Base-by-base conservation (phyloP, 2,113 vertebrate genomes). In the Sinocyclocheilus rhinocerous region DNA sequence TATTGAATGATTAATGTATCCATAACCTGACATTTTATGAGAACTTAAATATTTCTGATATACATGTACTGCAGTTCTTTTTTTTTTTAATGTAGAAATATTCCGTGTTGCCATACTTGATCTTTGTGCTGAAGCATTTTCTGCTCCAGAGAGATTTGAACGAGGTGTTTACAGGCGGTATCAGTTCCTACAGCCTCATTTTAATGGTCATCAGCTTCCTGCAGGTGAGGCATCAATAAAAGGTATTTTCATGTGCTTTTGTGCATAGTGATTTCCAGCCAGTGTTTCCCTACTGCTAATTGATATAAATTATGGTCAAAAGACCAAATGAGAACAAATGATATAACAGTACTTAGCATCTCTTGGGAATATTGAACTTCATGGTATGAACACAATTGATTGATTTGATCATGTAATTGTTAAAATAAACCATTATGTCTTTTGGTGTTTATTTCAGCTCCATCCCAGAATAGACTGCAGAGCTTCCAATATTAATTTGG, bases 381-480 rank as follows among this genome's bases (percentile, higher is more conserved):
- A 59, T 78, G 50, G 55, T 33, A 36, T 59, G 10, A 39, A 13
- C 29, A 78, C 26, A 78, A 29, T n/a, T 9, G 0, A 52, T 55
- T 52, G 15, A 33, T 77, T 77, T 52, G 15, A 33, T 33, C 24
- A 52, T 52, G 18, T 52, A 50, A 76, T 24, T 52, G 8, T 18
- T 39, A 26, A 18, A 76, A 55, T 12, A 29, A 16, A 52, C 18
- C 4, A 6, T 48, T 83, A 24, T 26, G 36, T 65, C 33, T 57
- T 39, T 50, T 45, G 22, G 24, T 61, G 12, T 84, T 39, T 15
- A 2, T 52, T 57, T 39, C 90, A 99, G 98, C 95, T 98, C 87
- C 98, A 99, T 94, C 97, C 98, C 86, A 96, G 98, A 61, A 97
- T 98, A 85, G 97, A 99, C 90, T 97, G 97, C 92, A 96, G 96